Percentiles rank a stretch among this genome's conserved stretches.
Evolutionary conservation across 1,140 invertebrate species (phyloP).

Genomic region (Teleogryllus occipitalis): DNA sequence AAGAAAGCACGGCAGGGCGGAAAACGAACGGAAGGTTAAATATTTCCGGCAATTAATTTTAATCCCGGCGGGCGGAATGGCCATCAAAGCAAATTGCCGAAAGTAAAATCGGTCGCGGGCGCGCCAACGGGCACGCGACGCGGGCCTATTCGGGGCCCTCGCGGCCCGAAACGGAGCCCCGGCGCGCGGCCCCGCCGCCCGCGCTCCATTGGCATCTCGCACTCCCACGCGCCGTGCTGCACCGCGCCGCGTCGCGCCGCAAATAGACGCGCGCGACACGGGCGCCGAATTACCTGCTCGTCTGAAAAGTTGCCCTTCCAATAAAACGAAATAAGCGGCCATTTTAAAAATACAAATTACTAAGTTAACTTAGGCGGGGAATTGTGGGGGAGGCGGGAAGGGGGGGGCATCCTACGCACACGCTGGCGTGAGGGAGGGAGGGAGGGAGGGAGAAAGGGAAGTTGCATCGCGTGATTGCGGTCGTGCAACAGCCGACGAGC

Average conservation of each 20-base stretch:
- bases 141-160: too few species aligned
- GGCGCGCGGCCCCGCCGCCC: too few species aligned
- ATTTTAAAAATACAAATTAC: not conserved
- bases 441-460: not conserved
- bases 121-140: too few species aligned
- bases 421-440: not conserved
- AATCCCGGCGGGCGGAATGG: not conserved
- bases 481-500: too few species aligned
- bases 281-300: not conserved
- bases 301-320: not conserved
- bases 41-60: constrained; percentile 1
- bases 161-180: too few species aligned
- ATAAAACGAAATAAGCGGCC: not conserved
- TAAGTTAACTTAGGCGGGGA: not conserved
- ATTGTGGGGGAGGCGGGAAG: not conserved
- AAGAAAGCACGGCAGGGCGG: not conserved
- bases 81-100: not conserved
- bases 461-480: too few species aligned
- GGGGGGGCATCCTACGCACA: too few species aligned
- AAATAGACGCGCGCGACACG: not conserved
- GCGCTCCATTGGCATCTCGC: too few species aligned
- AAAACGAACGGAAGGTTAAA: constrained; percentile 1
- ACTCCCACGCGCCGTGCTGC: too few species aligned
- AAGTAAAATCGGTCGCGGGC: not conserved
- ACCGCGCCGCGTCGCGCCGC: too few species aligned